phyloP scores from a whole-genome alignment of 1,140 invertebrate species.

The Heliconius melpomene region DNA sequence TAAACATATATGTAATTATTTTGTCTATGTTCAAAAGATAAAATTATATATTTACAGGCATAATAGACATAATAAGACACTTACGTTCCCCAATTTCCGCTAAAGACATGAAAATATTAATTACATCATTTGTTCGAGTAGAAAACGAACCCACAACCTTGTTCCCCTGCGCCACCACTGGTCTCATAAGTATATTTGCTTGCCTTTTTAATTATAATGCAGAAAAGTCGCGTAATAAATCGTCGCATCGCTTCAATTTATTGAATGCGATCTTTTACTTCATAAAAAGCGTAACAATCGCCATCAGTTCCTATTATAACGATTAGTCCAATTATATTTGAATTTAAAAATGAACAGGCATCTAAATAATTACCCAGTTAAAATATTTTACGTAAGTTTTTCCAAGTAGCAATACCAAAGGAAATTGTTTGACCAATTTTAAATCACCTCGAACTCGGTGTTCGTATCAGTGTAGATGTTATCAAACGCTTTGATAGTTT shows the following conservation, averaged over 20 bases:
- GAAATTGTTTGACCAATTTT: slow-evolving; percentile 27
- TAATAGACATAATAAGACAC: no score
- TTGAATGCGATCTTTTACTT: slow-evolving; percentile 25
- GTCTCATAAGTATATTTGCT: no score
- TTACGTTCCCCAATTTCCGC: no score
- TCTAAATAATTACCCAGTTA: slow-evolving; percentile 26
- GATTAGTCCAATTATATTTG: slow-evolving; percentile 22
- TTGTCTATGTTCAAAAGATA: no score
- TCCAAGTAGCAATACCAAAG: slow-evolving; percentile 11
- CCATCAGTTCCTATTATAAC: slow-evolving; percentile 19
- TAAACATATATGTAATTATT: no score
- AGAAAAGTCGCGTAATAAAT: slow-evolving; percentile 14
- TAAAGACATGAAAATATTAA: no score
- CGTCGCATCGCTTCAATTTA: slow-evolving; percentile 20
- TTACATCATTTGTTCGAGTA: no score
- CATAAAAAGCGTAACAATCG: slow-evolving; percentile 29
- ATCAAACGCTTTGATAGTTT: slow-evolving; percentile 22
- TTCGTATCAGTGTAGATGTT: slow-evolving; percentile 29
- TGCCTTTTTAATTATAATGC: background rate
- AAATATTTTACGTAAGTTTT: slow-evolving; percentile 29
- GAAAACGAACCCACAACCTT: no score
- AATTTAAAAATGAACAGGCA: slow-evolving; percentile 23
- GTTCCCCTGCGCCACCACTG: no score
- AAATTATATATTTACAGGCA: no score
- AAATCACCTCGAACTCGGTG: slow-evolving; percentile 25